These are phyloP conservation scores for Erebia palarica DNA, from an alignment of 2,888 invertebrate species.

Conservation along the genomic window DNA sequence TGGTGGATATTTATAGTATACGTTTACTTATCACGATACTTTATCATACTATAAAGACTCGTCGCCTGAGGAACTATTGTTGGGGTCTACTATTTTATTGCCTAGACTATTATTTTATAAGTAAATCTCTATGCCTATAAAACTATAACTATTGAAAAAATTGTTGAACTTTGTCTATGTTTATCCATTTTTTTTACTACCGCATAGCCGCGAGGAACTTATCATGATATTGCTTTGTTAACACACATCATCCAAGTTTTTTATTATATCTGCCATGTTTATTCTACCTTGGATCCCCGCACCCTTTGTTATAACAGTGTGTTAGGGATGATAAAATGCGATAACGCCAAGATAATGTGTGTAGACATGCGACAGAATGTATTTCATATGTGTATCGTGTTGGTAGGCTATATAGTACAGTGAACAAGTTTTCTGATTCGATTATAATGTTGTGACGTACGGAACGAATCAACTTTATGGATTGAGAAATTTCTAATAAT, in stretches of 20 bases:
- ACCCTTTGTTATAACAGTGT: slow-evolving; percentile 34
- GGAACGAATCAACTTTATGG: slow-evolving; percentile 18
- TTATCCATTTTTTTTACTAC: not conserved
- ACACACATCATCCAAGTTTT: slow-evolving; percentile 34
- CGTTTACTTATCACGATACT: no score
- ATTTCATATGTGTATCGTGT: slow-evolving; percentile 28
- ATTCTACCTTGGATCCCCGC: slow-evolving; percentile 26
- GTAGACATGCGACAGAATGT: slow-evolving; percentile 31
- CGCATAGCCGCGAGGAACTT: not conserved
- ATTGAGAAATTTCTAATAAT: slow-evolving; percentile 18
- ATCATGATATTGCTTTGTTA: slow-evolving; percentile 7
- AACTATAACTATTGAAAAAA: not conserved
- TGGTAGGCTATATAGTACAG: slow-evolving; percentile 14
- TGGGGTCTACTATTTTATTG: no score
- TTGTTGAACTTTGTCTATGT: not conserved
- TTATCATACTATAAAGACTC: no score
- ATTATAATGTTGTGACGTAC: slow-evolving; percentile 33
- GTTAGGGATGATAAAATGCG: slow-evolving; percentile 22
- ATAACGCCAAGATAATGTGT: slow-evolving; percentile 29
- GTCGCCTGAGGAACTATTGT: no score
- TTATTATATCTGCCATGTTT: slow-evolving; percentile 30
- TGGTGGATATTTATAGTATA: no score
- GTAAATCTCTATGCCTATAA: not conserved
- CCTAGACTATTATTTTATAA: no score
- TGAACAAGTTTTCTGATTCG: slow-evolving; percentile 35